Percentiles rank a stretch among this genome's conserved stretches.
Conservation (phyloP, 1,140 invertebrate genomes). For the Atta texana region DNA sequence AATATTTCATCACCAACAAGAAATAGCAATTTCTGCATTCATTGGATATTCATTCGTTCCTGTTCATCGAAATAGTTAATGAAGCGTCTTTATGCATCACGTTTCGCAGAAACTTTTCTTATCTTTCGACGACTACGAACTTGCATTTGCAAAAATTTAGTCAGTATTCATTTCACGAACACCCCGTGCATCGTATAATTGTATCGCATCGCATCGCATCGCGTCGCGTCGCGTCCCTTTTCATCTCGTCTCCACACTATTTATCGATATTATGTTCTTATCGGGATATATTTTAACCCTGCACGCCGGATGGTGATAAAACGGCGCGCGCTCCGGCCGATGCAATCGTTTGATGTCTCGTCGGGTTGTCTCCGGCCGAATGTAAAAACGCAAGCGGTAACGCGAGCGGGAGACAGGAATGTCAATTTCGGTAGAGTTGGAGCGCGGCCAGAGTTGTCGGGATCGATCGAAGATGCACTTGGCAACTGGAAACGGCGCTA, state of each 20-base stretch:
- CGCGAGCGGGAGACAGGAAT: constrained; percentile 66
- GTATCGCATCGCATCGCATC: neutral
- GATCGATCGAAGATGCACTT: constrained; percentile 76
- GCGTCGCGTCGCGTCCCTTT: neutral
- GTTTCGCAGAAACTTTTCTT: constrained; percentile 1
- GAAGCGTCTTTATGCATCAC: constrained; percentile 23
- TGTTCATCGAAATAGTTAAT: constrained; percentile 9
- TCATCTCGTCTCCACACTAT: constrained; percentile 18
- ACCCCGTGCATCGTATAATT: neutral
- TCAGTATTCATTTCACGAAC: constrained; percentile 11
- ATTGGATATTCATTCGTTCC: constrained; percentile 32
- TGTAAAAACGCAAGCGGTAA: constrained; percentile 55
- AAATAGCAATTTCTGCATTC: constrained; percentile 29
- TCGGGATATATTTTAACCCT: constrained; percentile 21
- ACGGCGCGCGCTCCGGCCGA: constrained; percentile 33
- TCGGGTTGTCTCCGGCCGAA: constrained; percentile 46
- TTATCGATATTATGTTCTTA: constrained; percentile 46
- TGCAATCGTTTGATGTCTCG: constrained; percentile 56
- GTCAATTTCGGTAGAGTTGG: constrained; percentile 80
- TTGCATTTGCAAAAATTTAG: neutral
- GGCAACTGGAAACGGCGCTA: constrained; percentile 54
- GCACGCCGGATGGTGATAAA: constrained; percentile 1
- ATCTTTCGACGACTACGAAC: neutral
- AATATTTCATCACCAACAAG: constrained; percentile 38
- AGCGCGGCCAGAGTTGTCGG: constrained; percentile 77